phyloP scores from a whole-genome alignment of 2,113 vertebrate genomes.

The Siphamia tubifer region DNA sequence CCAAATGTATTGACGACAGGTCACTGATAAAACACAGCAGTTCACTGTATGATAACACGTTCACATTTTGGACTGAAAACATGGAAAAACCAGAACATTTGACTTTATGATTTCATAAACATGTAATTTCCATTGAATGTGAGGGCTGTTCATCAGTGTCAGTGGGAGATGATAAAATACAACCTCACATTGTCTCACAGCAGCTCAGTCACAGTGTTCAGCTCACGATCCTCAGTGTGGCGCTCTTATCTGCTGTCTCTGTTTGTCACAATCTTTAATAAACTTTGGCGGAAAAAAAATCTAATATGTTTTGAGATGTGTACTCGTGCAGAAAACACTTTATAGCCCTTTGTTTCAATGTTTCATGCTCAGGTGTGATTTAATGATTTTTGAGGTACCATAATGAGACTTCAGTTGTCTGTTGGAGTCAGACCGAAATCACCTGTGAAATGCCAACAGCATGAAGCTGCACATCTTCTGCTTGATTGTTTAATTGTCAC shows the following conservation, averaged over 20 bases:
- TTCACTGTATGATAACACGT: constrained; percentile 21
- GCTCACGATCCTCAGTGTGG: not conserved
- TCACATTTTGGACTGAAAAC: constrained; percentile 15
- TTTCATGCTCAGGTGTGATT: no score
- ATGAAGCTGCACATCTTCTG: no score
- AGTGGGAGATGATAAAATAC: not conserved
- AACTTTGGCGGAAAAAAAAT: not conserved
- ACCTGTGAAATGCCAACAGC: no score
- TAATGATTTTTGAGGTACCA: no score
- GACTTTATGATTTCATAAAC: not conserved
- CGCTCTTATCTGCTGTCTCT: not conserved
- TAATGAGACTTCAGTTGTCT: no score
- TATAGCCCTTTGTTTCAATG: no score
- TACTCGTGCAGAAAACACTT: not conserved
- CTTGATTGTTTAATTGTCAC: no score
- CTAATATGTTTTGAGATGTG: not conserved
- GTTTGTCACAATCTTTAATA: not conserved
- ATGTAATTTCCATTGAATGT: not conserved
- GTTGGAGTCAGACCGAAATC: no score
- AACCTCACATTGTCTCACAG: not conserved
- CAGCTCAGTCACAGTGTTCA: not conserved
- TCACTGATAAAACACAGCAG: not conserved
- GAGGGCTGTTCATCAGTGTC: constrained; percentile 47
- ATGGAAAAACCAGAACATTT: not conserved
- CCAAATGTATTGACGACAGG: not conserved